Evolutionary conservation across 2,888 invertebrate genomes (phyloP), one percentile per base, ranked within the genome.

Genomic region (Psylliodes chrysocephalus): DNA sequence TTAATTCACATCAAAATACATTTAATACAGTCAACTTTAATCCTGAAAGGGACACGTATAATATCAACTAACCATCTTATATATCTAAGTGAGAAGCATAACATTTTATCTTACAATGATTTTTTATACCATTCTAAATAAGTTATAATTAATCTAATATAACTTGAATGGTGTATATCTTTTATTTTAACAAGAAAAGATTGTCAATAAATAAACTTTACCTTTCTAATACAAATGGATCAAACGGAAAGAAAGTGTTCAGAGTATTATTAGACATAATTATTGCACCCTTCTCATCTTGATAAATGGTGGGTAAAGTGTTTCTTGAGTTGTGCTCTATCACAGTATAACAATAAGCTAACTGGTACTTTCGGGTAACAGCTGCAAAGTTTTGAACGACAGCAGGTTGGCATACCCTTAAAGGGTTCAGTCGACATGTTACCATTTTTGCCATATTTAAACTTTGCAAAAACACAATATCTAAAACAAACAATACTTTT

Each of bases 311-410:
- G 0, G 89, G 88, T 60, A 90, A 77, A 57, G 83, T 83, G 49
- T 84, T 86, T 47, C 93, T 84, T 0, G 87, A 82, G 82, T 97
- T 97, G 73, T 91, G 89, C 80, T 97, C 95, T 35, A 97, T 89
- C 47, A 96, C 88, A 0, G 94, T 88, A 79, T 95, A 93, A 82
- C 97, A 97, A 82, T 96, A 97, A 0, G 92, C 95, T 55, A 98
- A 85, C 78, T 97, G 96, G 80, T 95, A 93, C 7, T 90, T 87
- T 52, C 93, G 87, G 0, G 94, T 91, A 1, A 94, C 88, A 0
- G 91, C 89, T 0, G 94, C 91, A 82, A 96, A 95, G 15, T 91
- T 90, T 66, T 91, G 89, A 0, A 90, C 90, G 12, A 95, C 90
- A 1, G 90, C 88, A 0, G 90, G 87, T 35, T 91, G 87, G 78